phyloP scores from a whole-genome alignment of 2,113 vertebrate species.

The Lepus timidus region DNA sequence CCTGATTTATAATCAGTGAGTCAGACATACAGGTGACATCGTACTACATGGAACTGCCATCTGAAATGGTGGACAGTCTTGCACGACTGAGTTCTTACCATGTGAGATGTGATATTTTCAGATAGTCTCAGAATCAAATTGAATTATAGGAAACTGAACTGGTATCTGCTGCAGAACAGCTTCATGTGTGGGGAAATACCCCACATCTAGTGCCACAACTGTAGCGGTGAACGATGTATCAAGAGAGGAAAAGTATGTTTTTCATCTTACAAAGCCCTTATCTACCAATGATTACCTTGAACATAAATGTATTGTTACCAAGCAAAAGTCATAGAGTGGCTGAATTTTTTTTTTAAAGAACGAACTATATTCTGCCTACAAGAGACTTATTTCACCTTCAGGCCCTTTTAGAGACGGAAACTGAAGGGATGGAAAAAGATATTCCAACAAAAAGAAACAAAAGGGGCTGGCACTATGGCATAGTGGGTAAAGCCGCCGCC shows the following conservation, averaged over 20 bases:
- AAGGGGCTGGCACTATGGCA: no score
- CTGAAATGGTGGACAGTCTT: neutral
- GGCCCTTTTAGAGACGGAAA: neutral
- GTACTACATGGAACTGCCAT: neutral
- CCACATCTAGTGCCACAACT: neutral
- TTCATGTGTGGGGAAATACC: neutral
- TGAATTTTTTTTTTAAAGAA: neutral
- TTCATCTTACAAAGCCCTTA: neutral
- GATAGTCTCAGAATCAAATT: neutral
- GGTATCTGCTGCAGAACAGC: neutral
- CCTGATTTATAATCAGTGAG: neutral
- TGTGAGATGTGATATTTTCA: neutral
- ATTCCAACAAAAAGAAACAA: neutral
- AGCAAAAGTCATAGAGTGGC: neutral
- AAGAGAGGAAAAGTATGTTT: neutral
- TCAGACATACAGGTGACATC: neutral
- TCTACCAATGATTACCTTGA: neutral
- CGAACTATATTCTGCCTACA: neutral
- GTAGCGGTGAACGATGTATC: neutral
- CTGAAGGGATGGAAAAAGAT: neutral
- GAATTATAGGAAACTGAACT: neutral
- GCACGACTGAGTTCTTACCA: neutral
- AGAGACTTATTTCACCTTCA: neutral
- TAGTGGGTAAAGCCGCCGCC: no score
- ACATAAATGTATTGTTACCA: neutral